A percentile compares a stretch with the other conserved stretches of the same genome.
Conservation (phyloP, 23 tunicate genomes). For the Pegea sp. region DNA sequence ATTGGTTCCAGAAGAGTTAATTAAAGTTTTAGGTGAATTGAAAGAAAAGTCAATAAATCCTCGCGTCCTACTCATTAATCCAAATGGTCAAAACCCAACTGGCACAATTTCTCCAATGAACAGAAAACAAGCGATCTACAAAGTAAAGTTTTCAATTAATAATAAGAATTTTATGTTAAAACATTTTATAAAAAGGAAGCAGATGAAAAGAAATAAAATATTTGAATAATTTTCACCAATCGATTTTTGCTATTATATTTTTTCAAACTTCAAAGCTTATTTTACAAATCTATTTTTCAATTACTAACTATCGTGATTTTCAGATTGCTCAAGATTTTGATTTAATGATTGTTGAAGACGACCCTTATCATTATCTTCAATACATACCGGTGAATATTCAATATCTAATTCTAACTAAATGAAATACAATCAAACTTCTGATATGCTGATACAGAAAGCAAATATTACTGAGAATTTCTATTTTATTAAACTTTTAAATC, state of each 20-base stretch:
- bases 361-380: conserved; percentile 76
- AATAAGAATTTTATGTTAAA: too few species aligned
- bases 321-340: conserved; percentile 71
- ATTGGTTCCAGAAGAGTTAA: conserved; percentile 28
- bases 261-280: not conserved
- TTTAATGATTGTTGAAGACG: conserved; percentile 73
- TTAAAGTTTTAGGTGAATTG: conserved; percentile 27
- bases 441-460: too few species aligned
- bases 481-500: too few species aligned
- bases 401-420: too few species aligned
- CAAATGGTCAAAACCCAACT: conserved; percentile 83
- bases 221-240: too few species aligned
- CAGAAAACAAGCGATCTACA: conserved; percentile 48
- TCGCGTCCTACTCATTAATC: conserved; percentile 43
- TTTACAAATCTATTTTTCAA: not conserved
- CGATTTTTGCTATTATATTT: not conserved
- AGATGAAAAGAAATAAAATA: too few species aligned
- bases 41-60: conserved; percentile 34
- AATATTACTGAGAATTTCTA: too few species aligned
- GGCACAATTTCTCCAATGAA: conserved; percentile 53
- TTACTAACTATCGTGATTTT: conserved; percentile 1
- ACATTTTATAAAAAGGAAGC: too few species aligned
- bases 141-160: too few species aligned
- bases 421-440: too few species aligned
- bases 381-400: too few species aligned